These are phyloP conservation scores for Aurelia coerulea DNA, from an alignment of 30 jellyfish, hydroid and myxozoan genomes.

Conservation along the genomic window DNA sequence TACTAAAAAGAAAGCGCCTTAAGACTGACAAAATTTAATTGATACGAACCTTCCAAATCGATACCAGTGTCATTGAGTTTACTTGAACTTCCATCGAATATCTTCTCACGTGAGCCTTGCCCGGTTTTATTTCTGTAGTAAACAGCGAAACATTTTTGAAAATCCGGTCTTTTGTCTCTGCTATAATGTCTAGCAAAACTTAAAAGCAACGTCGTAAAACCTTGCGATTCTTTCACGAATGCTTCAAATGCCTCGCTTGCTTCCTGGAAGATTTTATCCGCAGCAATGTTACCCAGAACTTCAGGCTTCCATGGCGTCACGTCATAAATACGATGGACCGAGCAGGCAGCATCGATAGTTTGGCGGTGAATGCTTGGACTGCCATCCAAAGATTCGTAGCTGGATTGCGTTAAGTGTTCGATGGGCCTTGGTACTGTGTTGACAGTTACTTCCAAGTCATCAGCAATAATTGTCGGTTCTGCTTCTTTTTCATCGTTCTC, in stretches of 20 bases:
- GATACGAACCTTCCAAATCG: constrained; percentile 32
- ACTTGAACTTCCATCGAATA: not conserved
- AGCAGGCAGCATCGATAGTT: constrained; percentile 7
- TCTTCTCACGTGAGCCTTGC: constrained; percentile 2
- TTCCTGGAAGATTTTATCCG: constrained; percentile 70
- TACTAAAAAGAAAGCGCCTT: no score
- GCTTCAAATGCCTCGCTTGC: constrained; percentile 51
- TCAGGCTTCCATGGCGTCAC: constrained; percentile 77
- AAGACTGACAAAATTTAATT: no score
- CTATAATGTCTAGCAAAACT: constrained; percentile 63
- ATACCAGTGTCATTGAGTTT: constrained; percentile 1
- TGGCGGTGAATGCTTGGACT: constrained; percentile 46
- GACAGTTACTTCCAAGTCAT: not conserved
- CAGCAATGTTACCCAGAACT: constrained; percentile 45
- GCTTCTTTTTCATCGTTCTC: constrained; percentile 6
- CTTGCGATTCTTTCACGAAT: constrained; percentile 57
- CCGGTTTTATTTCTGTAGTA: constrained; percentile 34
- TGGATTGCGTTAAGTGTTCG: constrained; percentile 17
- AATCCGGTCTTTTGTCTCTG: constrained; percentile 63
- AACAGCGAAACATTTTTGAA: constrained; percentile 55
- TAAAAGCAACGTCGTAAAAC: constrained; percentile 44
- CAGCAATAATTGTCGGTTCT: constrained; percentile 45
- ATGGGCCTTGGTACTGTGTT: not conserved
- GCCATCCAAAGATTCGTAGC: constrained; percentile 59
- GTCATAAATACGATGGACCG: constrained; percentile 59